These are phyloP conservation scores for human DNA, from an alignment of 2,113 vertebrate genomes.

Conservation along the genomic window DNA sequence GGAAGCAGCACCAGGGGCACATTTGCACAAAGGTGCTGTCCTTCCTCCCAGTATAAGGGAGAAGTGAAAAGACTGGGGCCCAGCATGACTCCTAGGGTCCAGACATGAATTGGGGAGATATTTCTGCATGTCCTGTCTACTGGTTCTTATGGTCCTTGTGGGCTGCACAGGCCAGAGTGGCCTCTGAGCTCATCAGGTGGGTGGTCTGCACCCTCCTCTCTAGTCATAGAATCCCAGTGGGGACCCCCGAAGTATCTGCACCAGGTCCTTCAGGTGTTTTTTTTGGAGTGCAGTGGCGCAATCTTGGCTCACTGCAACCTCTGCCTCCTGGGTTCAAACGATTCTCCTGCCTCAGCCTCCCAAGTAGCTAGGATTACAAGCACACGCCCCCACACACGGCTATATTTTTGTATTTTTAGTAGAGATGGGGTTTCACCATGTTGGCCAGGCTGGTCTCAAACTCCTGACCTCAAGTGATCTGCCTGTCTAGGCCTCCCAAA, in stretches of 20 bases:
- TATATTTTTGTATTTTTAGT: too few relatives aligned
- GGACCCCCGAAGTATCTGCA: neutral
- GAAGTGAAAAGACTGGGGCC: neutral
- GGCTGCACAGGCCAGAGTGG: too few relatives aligned
- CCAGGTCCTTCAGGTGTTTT: neutral
- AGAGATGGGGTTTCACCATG: too few relatives aligned
- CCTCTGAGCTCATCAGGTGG: neutral
- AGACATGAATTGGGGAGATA: too few relatives aligned
- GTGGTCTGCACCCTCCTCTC: neutral
- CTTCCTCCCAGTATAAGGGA: neutral
- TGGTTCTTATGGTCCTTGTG: neutral
- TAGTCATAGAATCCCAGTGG: neutral
- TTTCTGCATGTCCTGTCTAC: neutral
- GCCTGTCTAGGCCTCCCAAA: too few relatives aligned
- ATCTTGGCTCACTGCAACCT: too few relatives aligned
- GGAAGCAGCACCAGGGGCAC: neutral
- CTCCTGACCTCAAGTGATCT: too few relatives aligned
- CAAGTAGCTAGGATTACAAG: too few relatives aligned
- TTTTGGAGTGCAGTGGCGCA: too few relatives aligned
- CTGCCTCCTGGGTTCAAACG: too few relatives aligned
- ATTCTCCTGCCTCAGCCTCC: too few relatives aligned
- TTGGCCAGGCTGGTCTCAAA: too few relatives aligned
- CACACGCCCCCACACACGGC: rapidly evolving
- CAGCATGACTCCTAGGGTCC: neutral
- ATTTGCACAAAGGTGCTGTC: neutral